These are phyloP conservation scores for Chionoecetes opilio DNA, from an alignment of 1,140 invertebrate genomes.

Conservation along the genomic window DNA sequence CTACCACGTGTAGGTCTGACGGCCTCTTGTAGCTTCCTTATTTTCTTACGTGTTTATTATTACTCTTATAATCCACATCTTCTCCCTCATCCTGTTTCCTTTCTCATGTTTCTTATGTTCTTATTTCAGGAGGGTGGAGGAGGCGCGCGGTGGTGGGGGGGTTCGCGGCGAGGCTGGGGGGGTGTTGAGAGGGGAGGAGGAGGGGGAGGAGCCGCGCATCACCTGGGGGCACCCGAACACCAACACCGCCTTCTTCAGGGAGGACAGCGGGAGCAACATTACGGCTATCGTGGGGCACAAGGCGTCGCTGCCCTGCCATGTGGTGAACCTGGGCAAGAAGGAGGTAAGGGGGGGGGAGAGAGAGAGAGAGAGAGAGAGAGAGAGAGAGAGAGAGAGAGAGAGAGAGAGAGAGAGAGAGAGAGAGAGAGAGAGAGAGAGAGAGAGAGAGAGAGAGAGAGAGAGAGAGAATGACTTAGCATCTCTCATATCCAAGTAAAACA, in stretches of 20 bases:
- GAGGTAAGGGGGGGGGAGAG: constrained; percentile 63
- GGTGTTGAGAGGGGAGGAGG: background rate
- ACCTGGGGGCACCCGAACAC: constrained; percentile 78
- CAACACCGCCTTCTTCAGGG: constrained; percentile 74
- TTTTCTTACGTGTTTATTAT: too few relatives aligned
- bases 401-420: constrained; percentile 19
- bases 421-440: background rate
- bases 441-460: constrained; percentile 51
- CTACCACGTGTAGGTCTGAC: too few relatives aligned
- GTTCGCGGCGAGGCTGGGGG: too few relatives aligned
- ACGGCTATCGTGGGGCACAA: constrained; percentile 78
- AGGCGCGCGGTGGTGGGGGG: background rate
- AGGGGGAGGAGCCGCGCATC: constrained; percentile 53
- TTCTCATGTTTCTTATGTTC: too few relatives aligned
- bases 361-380: constrained; percentile 45
- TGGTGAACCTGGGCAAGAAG: constrained; percentile 76
- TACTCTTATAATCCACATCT: too few relatives aligned
- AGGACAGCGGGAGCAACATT: constrained; percentile 70
- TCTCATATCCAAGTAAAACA: too few relatives aligned
- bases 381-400: constrained; percentile 42
- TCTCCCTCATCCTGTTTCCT: too few relatives aligned
- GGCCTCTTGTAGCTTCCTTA: too few relatives aligned
- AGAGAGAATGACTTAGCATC: background rate
- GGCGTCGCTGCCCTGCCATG: constrained; percentile 75
- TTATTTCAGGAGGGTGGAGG: background rate